phyloP scores from a whole-genome alignment of 2,113 vertebrate genomes.

The Stictonetta naevosa region DNA sequence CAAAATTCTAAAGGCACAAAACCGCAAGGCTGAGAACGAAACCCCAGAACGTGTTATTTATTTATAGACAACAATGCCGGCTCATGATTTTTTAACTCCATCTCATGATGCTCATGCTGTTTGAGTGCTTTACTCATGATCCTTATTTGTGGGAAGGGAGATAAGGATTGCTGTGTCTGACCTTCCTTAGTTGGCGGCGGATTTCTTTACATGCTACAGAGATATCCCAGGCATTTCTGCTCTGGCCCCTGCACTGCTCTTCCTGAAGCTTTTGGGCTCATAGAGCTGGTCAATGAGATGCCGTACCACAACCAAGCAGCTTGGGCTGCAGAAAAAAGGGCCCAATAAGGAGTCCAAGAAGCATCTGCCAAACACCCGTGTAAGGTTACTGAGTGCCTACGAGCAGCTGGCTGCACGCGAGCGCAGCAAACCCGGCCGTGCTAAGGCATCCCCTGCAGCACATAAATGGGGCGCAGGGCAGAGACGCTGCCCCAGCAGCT shows the following conservation, averaged over 20 bases:
- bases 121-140: conserved; percentile 37
- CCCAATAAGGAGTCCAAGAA: background rate
- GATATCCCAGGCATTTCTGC: background rate
- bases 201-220: background rate
- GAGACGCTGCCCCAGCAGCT: background rate
- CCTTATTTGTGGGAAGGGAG: conserved; percentile 31
- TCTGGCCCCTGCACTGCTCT: background rate
- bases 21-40: background rate
- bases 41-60: conserved; percentile 10
- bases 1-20: background rate
- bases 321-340: background rate
- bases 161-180: conserved; percentile 2
- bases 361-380: background rate
- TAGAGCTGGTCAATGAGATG: background rate
- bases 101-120: background rate
- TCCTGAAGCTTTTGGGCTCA: background rate
- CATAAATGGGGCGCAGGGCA: background rate
- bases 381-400: fast-evolving
- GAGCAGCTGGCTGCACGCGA: background rate
- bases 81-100: background rate
- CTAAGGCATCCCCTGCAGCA: background rate
- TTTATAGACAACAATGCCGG: background rate
- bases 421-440: background rate
- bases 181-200: fast-evolving
- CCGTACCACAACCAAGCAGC: background rate